Conservation (phyloP, 2,797 vertebrate genomes). For the Delichon dasypus region DNA sequence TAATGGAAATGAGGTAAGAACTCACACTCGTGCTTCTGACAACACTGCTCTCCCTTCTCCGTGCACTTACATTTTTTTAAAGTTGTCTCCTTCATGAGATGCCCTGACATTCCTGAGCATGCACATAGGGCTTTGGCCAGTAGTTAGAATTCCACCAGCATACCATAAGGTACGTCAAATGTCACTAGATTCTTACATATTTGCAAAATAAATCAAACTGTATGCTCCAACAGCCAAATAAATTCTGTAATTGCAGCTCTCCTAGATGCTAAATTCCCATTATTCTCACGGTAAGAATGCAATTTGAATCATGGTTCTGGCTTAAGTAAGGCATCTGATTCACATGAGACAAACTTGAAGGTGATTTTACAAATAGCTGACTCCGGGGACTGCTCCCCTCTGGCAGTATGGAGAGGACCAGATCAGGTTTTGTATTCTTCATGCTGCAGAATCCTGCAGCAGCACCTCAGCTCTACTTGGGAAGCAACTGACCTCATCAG, state of each 20-base stretch:
- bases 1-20: not conserved
- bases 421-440: not conserved
- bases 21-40: fast-evolving
- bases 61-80: not conserved
- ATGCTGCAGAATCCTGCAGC: not conserved
- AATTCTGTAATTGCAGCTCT: not conserved
- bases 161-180: not conserved
- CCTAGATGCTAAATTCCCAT: not conserved
- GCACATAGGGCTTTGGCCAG: not conserved
- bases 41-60: not conserved
- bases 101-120: not conserved
- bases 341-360: not conserved
- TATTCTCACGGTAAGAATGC: not conserved
- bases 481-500: not conserved
- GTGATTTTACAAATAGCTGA: not conserved
- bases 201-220: not conserved
- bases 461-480: not conserved
- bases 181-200: not conserved
- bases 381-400: not conserved
- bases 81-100: not conserved
- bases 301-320: not conserved
- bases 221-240: not conserved
- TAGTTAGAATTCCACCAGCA: not conserved
- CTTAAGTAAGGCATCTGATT: not conserved
- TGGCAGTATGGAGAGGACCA: not conserved